Evolutionary conservation across 2,113 vertebrate genomes (phyloP).

Genomic region (Opisthocomus hoazin): DNA sequence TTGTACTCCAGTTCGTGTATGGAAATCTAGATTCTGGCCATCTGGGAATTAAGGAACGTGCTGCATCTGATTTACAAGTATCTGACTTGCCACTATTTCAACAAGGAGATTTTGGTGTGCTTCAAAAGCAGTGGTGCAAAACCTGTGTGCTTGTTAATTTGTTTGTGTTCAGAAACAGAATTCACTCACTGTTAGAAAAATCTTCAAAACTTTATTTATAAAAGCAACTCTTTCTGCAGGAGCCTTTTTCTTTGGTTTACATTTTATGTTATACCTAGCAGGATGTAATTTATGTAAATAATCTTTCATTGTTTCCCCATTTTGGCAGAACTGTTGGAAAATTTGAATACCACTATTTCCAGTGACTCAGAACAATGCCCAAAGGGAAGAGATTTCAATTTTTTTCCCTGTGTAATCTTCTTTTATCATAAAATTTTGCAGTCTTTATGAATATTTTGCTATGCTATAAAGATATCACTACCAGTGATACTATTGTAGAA

Average conservation of each 20-base stretch:
- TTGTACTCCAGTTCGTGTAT: background rate
- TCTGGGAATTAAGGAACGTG: background rate
- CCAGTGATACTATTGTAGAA: background rate
- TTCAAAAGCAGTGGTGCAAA: background rate
- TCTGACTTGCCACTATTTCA: background rate
- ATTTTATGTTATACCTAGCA: background rate
- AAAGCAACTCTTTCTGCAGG: background rate
- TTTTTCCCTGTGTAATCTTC: background rate
- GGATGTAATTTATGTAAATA: background rate
- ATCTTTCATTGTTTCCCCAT: background rate
- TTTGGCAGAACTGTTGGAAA: slow-evolving; percentile 6
- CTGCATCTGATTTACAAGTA: background rate
- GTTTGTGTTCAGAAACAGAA: background rate
- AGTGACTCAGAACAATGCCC: background rate
- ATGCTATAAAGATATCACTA: background rate
- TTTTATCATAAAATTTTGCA: background rate
- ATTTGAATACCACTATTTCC: background rate
- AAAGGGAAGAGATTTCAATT: background rate
- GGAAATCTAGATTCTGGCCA: background rate
- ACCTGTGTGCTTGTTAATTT: background rate
- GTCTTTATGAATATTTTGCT: background rate
- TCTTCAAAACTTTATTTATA: background rate
- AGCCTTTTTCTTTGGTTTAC: background rate
- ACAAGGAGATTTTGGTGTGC: background rate
- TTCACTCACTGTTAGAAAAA: background rate